Evolutionary conservation across 1,140 invertebrate genomes (phyloP).

Genomic region (Harpegnathos saltator): DNA sequence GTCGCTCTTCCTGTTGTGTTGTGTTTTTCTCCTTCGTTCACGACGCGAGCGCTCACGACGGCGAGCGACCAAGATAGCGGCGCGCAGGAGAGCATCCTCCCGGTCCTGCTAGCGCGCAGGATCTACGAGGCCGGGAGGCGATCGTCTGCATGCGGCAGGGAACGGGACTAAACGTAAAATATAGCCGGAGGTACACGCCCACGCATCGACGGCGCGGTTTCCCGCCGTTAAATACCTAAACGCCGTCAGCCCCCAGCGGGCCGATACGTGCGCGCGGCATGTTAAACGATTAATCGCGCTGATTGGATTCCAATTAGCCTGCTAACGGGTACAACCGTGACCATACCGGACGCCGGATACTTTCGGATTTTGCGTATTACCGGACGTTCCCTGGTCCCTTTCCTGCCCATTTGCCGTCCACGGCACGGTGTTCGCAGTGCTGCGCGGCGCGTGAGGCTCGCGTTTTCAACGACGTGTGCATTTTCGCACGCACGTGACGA

Average conservation of each 20-base stretch:
- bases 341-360: slow-evolving; percentile 53
- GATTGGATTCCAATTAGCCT: slow-evolving; percentile 84
- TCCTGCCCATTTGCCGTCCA: neutral
- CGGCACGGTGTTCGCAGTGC: neutral
- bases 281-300: slow-evolving; percentile 82
- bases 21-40: slow-evolving; percentile 31
- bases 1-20: neutral
- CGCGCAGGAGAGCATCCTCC: slow-evolving; percentile 40
- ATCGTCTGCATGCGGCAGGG: slow-evolving; percentile 76
- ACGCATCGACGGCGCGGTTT: slow-evolving; percentile 71
- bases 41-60: too few relatives aligned
- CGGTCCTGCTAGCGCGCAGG: slow-evolving; percentile 9
- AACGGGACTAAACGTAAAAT: slow-evolving; percentile 80
- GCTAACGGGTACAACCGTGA: slow-evolving; percentile 75
- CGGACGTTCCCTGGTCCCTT: neutral
- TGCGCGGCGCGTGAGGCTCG: neutral
- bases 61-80: slow-evolving; percentile 47
- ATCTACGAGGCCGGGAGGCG: slow-evolving; percentile 38
- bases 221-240: slow-evolving; percentile 82
- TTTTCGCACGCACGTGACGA: neutral
- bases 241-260: slow-evolving; percentile 67
- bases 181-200: slow-evolving; percentile 80
- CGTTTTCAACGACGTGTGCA: neutral
- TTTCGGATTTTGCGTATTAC: slow-evolving; percentile 52
- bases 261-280: slow-evolving; percentile 69